Conservation (phyloP, 2,113 vertebrate species). For the Pygoscelis antarcticus region DNA sequence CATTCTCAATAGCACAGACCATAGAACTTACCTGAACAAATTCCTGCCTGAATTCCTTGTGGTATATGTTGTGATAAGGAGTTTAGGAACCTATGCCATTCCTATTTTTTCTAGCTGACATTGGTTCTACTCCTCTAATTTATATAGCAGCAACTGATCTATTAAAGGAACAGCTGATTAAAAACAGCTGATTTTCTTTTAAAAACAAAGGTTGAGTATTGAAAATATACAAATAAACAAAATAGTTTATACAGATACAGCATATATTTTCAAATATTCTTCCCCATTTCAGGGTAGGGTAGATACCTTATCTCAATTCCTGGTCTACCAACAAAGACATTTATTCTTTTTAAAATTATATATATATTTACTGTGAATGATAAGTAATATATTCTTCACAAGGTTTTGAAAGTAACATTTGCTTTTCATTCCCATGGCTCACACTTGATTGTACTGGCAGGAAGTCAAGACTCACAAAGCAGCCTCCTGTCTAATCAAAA, state of each 20-base stretch:
- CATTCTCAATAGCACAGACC: neutral
- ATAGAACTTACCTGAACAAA: neutral
- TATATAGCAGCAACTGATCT: neutral
- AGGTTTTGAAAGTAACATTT: conserved; percentile 72
- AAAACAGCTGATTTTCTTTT: neutral
- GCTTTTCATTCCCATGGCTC: conserved; percentile 68
- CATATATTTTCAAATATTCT: neutral
- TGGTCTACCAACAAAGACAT: neutral
- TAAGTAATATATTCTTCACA: conserved; percentile 52
- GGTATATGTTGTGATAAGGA: neutral
- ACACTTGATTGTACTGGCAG: conserved; percentile 72
- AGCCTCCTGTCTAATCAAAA: conserved; percentile 77
- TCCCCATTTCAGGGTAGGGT: neutral
- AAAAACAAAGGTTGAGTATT: neutral
- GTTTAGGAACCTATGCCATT: neutral
- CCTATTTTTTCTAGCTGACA: neutral
- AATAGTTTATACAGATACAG: neutral
- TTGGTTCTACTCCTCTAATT: neutral
- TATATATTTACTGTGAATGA: conserved; percentile 32
- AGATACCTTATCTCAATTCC: neutral
- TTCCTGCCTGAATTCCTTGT: neutral
- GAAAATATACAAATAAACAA: neutral
- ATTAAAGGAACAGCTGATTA: neutral
- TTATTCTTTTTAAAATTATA: conserved; percentile 4
- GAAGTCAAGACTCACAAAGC: conserved; percentile 73